These are phyloP conservation scores for Neodiprion pinetum DNA, from an alignment of 1,140 invertebrate genomes.

Conservation along the genomic window DNA sequence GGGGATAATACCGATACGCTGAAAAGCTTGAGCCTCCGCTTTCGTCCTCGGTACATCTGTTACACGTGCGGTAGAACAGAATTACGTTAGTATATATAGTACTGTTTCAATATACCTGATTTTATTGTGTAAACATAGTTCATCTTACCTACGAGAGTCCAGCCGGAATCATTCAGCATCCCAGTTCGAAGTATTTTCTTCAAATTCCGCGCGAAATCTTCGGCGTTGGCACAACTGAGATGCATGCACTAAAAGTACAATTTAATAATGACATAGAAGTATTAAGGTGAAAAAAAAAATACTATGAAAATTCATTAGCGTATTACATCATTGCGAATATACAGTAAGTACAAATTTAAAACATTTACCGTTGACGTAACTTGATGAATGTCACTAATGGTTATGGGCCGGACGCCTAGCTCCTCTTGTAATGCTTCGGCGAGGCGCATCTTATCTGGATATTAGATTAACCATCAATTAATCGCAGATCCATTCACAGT, in stretches of 20 bases:
- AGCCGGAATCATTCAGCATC: constrained; percentile 36
- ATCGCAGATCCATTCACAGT: too few relatives aligned
- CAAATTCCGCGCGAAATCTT: constrained; percentile 35
- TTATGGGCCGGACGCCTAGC: constrained; percentile 43
- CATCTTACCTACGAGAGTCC: constrained; percentile 48
- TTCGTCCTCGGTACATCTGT: constrained; percentile 57
- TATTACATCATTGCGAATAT: too few relatives aligned
- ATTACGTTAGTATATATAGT: constrained; percentile 3
- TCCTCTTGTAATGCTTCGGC: constrained; percentile 45
- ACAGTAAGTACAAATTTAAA: too few relatives aligned
- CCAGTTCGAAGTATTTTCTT: constrained; percentile 29
- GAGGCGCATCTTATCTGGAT: constrained; percentile 38
- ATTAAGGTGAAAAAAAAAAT: background rate
- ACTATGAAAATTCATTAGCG: too few relatives aligned
- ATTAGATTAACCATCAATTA: too few relatives aligned
- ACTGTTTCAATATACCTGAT: background rate
- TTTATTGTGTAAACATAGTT: background rate
- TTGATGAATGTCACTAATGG: constrained; percentile 33
- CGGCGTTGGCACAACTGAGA: constrained; percentile 20
- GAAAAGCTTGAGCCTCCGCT: constrained; percentile 55
- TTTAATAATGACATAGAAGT: too few relatives aligned
- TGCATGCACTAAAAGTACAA: constrained; percentile 3
- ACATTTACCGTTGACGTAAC: constrained; percentile 6
- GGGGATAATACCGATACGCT: constrained; percentile 58
- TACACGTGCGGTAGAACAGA: constrained; percentile 29